Conservation (phyloP, 2,888 invertebrate species). For the Caenorhabditis auriculariae region DNA sequence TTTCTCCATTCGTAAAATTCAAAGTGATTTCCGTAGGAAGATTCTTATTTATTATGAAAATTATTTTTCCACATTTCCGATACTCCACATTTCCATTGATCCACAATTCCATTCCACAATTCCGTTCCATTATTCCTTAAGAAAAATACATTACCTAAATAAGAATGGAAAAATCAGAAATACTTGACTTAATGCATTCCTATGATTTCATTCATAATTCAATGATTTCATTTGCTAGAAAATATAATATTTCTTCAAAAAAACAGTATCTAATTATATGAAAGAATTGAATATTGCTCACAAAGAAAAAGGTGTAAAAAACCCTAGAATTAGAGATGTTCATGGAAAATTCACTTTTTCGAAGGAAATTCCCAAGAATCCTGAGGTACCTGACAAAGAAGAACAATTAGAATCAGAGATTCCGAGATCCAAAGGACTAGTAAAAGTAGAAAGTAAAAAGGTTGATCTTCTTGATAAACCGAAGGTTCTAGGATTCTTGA, state of each 20-base stretch:
- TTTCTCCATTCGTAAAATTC: slow-evolving; percentile 31
- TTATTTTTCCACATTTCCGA: slow-evolving; percentile 17
- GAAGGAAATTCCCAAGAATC: slow-evolving; percentile 7
- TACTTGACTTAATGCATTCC: slow-evolving; percentile 11
- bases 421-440: too few relatives aligned
- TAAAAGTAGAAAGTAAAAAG: slow-evolving; percentile 18
- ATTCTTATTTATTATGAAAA: slow-evolving; percentile 14
- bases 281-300: slow-evolving; percentile 11
- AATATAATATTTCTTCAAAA: slow-evolving; percentile 16
- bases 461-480: slow-evolving; percentile 19
- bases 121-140: slow-evolving; percentile 14
- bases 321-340: slow-evolving; percentile 8
- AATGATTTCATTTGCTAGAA: slow-evolving; percentile 14
- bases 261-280: slow-evolving; percentile 18
- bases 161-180: slow-evolving; percentile 17
- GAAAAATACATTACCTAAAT: slow-evolving; percentile 12
- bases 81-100: slow-evolving; percentile 9
- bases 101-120: slow-evolving; percentile 18
- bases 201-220: slow-evolving; percentile 15
- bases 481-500: slow-evolving; percentile 17
- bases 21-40: slow-evolving; percentile 2
- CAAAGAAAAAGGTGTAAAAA: slow-evolving; percentile 13
- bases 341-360: slow-evolving; percentile 11
- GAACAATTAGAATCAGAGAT: too few relatives aligned
- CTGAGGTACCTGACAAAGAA: slow-evolving; percentile 9